Evolutionary conservation across 1,140 invertebrate genomes (phyloP), one percentile per base, ranked within the genome.

Genomic region (Pachypeltis micranthus): DNA sequence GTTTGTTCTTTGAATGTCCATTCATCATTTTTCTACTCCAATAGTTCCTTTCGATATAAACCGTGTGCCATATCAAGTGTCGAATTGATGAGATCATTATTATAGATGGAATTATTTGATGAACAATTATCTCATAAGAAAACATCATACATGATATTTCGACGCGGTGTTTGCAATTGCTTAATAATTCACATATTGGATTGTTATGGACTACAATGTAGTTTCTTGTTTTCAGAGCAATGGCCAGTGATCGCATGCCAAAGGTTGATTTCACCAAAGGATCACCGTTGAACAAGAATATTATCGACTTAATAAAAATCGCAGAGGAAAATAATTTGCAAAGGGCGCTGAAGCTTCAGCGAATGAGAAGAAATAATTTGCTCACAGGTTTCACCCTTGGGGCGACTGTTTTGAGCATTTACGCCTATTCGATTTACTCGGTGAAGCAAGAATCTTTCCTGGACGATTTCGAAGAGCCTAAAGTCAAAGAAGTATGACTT

Each of bases 391-490:
- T 75, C 75, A 3, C 65, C 78, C 74, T 91, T 3, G 83, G 80
- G 7, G 69, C 76, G 1, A 76, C 75, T 21, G 87, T 85, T 0
- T 59, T 90, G 2, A 76, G 82, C 60, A 91, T 93, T 69, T 94
- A 92, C 73, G 71, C 76, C 3, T 94, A 93, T 74, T 89, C 90
- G 4, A 90, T 94, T 64, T 81, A 80, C 63, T 79, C 88, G 2
- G 85, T 93, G 26, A 88, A 85, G 71, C 89, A 91, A 72, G 91
- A 93, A 74, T 87, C 80, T 23, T 93, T 93, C 71, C 76, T 93
- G 21, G 90, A 93, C 75, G 89, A 94, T 74, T 88, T 92, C 70
- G 82, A 91, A 21, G 83, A 85, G 68, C 88, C 88, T 0, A 80
- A 66, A 44, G 55, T 67, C 57, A 34, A 31, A n/a, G 57, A 51